Conservation (phyloP, 2,888 invertebrate genomes). For the Leptogaster cylindrica region DNA sequence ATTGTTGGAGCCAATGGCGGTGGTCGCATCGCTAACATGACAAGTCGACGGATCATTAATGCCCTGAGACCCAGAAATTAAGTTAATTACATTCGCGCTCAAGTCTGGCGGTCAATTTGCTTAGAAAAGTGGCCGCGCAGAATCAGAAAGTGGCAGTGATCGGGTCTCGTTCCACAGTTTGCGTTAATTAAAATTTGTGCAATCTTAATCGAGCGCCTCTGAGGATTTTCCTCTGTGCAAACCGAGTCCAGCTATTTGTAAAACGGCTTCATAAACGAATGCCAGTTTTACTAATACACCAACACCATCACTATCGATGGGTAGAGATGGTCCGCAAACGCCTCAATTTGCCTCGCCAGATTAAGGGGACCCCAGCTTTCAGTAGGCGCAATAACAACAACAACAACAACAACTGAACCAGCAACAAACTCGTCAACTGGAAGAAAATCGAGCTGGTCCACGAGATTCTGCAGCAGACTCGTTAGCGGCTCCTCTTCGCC, state of each 20-base stretch:
- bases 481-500: neutral
- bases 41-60: too few relatives aligned
- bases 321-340: too few relatives aligned
- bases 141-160: conserved; percentile 20
- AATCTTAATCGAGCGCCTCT: conserved; percentile 19
- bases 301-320: neutral
- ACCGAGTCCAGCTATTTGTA: neutral
- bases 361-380: too few relatives aligned
- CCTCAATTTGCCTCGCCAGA: too few relatives aligned
- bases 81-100: conserved; percentile 11
- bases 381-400: too few relatives aligned
- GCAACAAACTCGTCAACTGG: too few relatives aligned
- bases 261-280: neutral
- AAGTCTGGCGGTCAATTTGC: conserved; percentile 33
- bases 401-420: too few relatives aligned
- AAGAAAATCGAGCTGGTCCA: neutral
- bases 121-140: conserved; percentile 29
- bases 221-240: neutral
- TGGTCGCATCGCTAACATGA: too few relatives aligned
- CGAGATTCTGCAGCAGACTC: neutral
- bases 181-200: conserved; percentile 35
- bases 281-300: too few relatives aligned
- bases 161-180: neutral
- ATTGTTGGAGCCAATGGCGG: too few relatives aligned
- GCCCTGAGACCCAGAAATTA: conserved; percentile 23